A percentile compares a stretch with the other conserved stretches of the same genome.
Evolutionary conservation across 2,888 invertebrate species (phyloP).

Genomic region (Pristionchus japonicus): DNA sequence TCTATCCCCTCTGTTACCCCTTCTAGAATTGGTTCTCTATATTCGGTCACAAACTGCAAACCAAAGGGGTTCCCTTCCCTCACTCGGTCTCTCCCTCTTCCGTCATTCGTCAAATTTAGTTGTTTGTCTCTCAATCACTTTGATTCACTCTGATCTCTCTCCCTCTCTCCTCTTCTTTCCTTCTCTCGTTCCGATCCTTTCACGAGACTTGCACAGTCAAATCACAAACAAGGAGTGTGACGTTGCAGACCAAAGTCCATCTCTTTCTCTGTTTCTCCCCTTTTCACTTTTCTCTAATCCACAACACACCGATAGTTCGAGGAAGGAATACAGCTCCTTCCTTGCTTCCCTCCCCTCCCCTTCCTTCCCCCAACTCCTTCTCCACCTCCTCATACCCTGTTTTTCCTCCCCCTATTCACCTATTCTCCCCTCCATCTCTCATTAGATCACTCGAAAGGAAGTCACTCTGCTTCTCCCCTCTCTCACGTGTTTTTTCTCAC

Average conservation of each 20-base stretch:
- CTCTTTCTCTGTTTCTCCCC: neutral
- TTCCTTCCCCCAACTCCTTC: too few relatives aligned
- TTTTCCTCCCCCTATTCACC: neutral
- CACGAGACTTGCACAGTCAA: neutral
- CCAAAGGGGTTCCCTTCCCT: neutral
- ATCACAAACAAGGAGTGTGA: neutral
- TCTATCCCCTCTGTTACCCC: neutral
- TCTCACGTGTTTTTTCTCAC: slow-evolving; percentile 6
- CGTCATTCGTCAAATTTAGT: slow-evolving; percentile 9
- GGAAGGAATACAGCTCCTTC: neutral
- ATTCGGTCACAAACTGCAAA: neutral
- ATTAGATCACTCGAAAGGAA: neutral
- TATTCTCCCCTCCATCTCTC: neutral
- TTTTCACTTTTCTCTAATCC: neutral
- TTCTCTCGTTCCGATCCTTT: neutral
- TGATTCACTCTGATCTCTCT: neutral
- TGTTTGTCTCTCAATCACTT: slow-evolving; percentile 15
- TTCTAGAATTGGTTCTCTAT: neutral
- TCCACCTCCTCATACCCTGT: too few relatives aligned
- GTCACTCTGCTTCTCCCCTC: neutral
- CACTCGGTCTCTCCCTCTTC: neutral
- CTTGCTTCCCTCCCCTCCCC: neutral
- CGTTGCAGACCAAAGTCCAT: neutral
- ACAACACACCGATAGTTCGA: neutral
- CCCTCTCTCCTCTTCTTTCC: neutral